phyloP scores from a whole-genome alignment of 2,888 invertebrate species.

The Leptinotarsa tumamoca region DNA sequence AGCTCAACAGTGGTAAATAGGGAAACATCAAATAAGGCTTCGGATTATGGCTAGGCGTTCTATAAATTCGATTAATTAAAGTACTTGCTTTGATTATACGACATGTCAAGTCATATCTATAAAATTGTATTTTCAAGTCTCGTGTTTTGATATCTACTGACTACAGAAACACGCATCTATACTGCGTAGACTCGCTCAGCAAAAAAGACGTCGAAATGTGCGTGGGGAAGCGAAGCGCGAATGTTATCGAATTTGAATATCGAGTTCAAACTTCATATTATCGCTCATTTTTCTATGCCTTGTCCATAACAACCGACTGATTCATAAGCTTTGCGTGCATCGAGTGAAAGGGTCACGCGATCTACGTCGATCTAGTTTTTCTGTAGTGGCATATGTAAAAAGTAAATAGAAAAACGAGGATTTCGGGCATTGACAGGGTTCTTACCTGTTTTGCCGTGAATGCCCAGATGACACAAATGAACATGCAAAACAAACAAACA shows the following conservation, averaged over 20 bases:
- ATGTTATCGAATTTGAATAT: conserved; percentile 46
- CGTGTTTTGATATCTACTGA: not conserved
- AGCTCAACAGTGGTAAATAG: too few species aligned
- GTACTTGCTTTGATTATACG: too few species aligned
- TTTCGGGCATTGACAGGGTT: conserved; percentile 60
- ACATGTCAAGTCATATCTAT: too few species aligned
- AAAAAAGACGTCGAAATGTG: conserved; percentile 38
- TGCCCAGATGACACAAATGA: conserved; percentile 60
- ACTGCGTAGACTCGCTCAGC: conserved; percentile 44
- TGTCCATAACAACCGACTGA: conserved; percentile 23
- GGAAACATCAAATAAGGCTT: too few species aligned
- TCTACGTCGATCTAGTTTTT: conserved; percentile 29
- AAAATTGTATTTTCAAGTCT: too few species aligned
- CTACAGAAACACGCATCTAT: conserved; percentile 53
- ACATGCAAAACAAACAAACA: conserved; percentile 62
- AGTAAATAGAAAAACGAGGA: conserved; percentile 35
- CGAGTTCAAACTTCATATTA: conserved; percentile 12
- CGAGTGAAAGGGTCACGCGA: conserved; percentile 20
- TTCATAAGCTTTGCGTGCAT: not conserved
- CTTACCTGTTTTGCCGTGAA: conserved; percentile 64
- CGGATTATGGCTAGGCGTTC: too few species aligned
- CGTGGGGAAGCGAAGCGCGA: conserved; percentile 60
- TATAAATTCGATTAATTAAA: too few species aligned
- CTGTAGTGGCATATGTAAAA: not conserved
- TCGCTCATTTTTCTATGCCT: conserved; percentile 27